phyloP scores from a whole-genome alignment of 2,113 vertebrate species.

The Atrichornis clamosus region DNA sequence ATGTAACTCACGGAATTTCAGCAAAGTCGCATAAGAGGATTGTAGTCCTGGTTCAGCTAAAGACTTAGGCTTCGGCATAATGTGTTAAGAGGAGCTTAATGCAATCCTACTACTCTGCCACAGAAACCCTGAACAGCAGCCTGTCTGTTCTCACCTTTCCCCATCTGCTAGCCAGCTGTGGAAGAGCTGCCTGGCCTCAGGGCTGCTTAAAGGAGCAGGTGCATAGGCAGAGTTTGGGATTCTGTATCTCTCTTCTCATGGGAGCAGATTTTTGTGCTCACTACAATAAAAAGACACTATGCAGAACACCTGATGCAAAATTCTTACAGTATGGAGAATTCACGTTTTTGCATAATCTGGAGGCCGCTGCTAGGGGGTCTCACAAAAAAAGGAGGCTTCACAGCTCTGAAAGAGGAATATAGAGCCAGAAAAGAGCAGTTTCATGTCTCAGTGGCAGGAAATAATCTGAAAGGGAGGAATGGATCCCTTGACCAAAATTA shows the following conservation, averaged over 20 bases:
- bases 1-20: slow-evolving; percentile 48
- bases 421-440: background rate
- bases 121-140: slow-evolving; percentile 55
- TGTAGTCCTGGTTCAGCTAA: slow-evolving; percentile 45
- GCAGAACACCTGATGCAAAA: background rate
- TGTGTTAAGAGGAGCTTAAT: slow-evolving; percentile 60
- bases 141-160: slow-evolving; percentile 58
- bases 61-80: slow-evolving; percentile 59
- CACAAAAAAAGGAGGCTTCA: background rate
- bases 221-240: background rate
- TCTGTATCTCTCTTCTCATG: background rate
- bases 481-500: background rate
- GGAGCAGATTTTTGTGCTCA: background rate
- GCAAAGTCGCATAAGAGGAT: slow-evolving; percentile 65
- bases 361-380: background rate
- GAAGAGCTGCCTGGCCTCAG: background rate
- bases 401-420: background rate
- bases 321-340: background rate
- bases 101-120: slow-evolving; percentile 56
- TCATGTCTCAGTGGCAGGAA: background rate
- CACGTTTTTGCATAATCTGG: background rate
- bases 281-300: background rate
- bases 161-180: slow-evolving; percentile 52
- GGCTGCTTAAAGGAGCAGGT: slow-evolving; percentile 42
- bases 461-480: background rate